Evolutionary conservation across 2,888 invertebrate species (phyloP).

Genomic region (Andrena bucephala): DNA sequence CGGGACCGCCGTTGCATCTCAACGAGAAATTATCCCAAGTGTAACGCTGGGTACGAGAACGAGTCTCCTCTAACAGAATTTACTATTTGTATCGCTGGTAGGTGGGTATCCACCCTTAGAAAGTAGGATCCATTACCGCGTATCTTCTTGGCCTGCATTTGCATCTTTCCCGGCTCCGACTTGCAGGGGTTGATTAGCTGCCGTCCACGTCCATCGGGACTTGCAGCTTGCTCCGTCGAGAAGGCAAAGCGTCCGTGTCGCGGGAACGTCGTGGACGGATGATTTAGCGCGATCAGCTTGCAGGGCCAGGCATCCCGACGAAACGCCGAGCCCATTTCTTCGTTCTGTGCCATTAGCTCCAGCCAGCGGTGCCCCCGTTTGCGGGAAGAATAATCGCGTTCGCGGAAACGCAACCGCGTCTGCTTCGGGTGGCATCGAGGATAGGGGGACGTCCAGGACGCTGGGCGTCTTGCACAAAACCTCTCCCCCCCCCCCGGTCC

Average conservation of each 20-base stretch:
- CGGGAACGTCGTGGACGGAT: conserved; percentile 24
- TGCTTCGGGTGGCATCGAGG: neutral
- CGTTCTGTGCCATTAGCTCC: conserved; percentile 54
- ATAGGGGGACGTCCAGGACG: conserved; percentile 1
- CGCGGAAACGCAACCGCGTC: conserved; percentile 28
- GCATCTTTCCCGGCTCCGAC: neutral
- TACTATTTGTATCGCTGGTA: conserved; percentile 20
- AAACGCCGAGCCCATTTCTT: conserved; percentile 42
- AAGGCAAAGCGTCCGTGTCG: neutral
- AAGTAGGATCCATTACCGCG: neutral
- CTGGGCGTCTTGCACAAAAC: conserved; percentile 13
- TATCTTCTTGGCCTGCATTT: neutral
- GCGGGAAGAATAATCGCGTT: conserved; percentile 45
- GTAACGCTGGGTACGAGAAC: neutral
- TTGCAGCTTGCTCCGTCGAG: neutral
- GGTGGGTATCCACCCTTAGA: neutral
- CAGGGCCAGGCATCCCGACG: conserved; percentile 6
- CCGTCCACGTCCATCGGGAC: too few relatives aligned
- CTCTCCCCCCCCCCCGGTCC: neutral
- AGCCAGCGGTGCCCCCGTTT: conserved; percentile 14
- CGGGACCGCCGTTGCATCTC: conserved; percentile 26
- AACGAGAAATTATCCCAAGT: conserved; percentile 35
- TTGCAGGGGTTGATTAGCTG: neutral
- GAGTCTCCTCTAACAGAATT: conserved; percentile 1
- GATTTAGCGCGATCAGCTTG: conserved; percentile 16